Percentiles rank a stretch among this genome's conserved stretches.
These are phyloP conservation scores for Ictalurus furcatus DNA, from an alignment of 2,113 vertebrate species.

Conservation along the genomic window DNA sequence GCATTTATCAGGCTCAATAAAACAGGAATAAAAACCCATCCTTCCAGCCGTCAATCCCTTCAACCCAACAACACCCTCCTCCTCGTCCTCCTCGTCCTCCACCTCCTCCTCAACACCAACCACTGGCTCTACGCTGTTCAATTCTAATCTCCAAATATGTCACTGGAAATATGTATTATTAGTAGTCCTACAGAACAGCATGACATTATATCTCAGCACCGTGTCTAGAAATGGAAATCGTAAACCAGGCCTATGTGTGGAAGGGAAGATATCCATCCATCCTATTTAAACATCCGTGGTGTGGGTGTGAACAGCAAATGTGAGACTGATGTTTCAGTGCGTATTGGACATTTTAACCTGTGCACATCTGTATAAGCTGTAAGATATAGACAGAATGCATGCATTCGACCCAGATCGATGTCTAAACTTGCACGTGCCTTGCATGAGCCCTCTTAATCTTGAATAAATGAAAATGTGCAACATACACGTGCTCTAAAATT, in stretches of 20 bases:
- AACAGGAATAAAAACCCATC: neutral
- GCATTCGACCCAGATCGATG: neutral
- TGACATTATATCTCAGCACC: neutral
- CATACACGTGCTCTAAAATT: neutral
- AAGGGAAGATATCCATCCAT: neutral
- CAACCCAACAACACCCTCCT: neutral
- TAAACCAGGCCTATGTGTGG: neutral
- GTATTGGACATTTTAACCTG: conserved; percentile 1
- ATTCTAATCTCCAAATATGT: neutral
- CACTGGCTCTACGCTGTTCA: neutral
- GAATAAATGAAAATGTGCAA: neutral
- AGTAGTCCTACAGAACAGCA: neutral
- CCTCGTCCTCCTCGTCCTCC: neutral
- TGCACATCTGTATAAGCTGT: neutral
- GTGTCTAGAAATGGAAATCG: neutral
- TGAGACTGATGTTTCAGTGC: conserved; percentile 15
- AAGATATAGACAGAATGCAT: neutral
- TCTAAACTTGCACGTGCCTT: neutral
- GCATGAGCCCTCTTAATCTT: neutral
- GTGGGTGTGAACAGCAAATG: conserved; percentile 38
- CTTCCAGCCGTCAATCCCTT: neutral
- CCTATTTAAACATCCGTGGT: neutral
- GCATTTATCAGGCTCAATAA: neutral
- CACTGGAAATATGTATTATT: neutral
- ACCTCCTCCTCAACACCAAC: neutral